Evolutionary conservation across 2,113 vertebrate species (phyloP).

Genomic region (Forbesichthys papilliferus): DNA sequence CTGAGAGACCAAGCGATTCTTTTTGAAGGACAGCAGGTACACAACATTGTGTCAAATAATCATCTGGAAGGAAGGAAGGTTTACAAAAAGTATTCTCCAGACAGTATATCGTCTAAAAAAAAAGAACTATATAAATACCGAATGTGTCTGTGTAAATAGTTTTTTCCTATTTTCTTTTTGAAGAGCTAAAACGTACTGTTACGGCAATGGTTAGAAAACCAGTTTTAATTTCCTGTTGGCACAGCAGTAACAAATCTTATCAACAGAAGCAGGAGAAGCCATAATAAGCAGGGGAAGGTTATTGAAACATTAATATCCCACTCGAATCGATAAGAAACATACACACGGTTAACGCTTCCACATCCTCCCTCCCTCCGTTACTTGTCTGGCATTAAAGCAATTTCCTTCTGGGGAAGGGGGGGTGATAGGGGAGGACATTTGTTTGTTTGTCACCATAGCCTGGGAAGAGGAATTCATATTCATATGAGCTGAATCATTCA

Average conservation of each 20-base stretch:
- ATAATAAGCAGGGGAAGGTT: conserved; percentile 11
- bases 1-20: conserved; percentile 13
- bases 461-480: conserved; percentile 16
- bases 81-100: conserved; percentile 51
- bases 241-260: conserved; percentile 46
- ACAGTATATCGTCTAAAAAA: conserved; percentile 22
- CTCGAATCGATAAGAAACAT: conserved; percentile 20
- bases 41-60: conserved; percentile 26
- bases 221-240: conserved; percentile 59
- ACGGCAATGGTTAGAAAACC: not conserved
- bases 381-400: not conserved
- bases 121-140: conserved; percentile 5
- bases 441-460: conserved; percentile 7
- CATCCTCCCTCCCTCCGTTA: not conserved
- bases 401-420: not conserved
- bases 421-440: no score
- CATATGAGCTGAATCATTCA: conserved; percentile 37
- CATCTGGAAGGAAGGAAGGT: conserved; percentile 27
- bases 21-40: conserved; percentile 11
- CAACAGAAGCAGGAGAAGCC: conserved; percentile 21
- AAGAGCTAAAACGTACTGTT: conserved; percentile 8
- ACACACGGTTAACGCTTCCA: not conserved
- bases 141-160: conserved; percentile 19
- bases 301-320: conserved; percentile 44
- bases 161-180: conserved; percentile 23